A percentile compares a stretch with the other conserved stretches of the same genome.
phyloP scores from a whole-genome alignment of 2,113 vertebrate species.

The Uropsilus gracilis region DNA sequence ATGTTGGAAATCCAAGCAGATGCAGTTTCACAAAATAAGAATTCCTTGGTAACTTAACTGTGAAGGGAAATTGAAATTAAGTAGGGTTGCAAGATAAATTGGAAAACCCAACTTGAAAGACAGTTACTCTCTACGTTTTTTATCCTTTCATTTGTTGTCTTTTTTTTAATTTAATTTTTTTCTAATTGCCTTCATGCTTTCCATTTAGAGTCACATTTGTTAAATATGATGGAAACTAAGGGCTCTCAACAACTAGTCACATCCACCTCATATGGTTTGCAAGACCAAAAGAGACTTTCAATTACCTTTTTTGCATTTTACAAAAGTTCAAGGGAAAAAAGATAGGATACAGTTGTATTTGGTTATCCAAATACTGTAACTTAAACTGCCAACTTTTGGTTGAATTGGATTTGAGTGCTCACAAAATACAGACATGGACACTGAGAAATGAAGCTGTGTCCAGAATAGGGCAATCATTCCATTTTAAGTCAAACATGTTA shows the following conservation, averaged over 20 bases:
- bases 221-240: not conserved
- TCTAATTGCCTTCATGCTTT: not conserved
- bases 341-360: not conserved
- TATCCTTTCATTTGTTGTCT: slow-evolving; percentile 12
- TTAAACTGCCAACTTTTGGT: too few relatives aligned
- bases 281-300: not conserved
- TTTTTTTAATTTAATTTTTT: not conserved
- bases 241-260: not conserved
- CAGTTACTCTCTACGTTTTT: not conserved
- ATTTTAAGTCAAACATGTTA: not conserved
- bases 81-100: not conserved
- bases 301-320: not conserved
- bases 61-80: not conserved
- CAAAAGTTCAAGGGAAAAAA: not conserved
- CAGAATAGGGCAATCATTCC: not conserved
- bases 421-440: not conserved
- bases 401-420: not conserved
- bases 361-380: not conserved
- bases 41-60: not conserved
- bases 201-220: not conserved
- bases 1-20: not conserved
- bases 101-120: not conserved
- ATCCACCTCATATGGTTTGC: not conserved
- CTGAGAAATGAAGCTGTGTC: not conserved
- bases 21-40: not conserved